Evolutionary conservation across 2,888 invertebrate genomes (phyloP).

Genomic region (Trichopoda pennipes): DNA sequence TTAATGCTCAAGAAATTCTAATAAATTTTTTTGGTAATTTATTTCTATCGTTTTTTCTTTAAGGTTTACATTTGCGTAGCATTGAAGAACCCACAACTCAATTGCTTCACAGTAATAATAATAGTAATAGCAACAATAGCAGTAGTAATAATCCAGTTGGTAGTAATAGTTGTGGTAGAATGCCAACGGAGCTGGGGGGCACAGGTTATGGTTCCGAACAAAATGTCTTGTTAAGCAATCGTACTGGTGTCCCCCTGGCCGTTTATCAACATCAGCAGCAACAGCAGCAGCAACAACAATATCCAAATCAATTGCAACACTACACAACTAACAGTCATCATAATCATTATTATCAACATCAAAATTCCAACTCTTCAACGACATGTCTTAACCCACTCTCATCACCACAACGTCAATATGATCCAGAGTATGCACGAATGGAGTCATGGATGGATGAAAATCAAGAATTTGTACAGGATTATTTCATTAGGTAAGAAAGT

Average conservation of each 20-base stretch:
- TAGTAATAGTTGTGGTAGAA: slow-evolving; percentile 77
- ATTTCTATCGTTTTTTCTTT: slow-evolving; percentile 71
- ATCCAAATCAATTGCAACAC: slow-evolving; percentile 68
- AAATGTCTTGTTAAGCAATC: slow-evolving; percentile 79
- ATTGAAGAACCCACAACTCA: slow-evolving; percentile 89
- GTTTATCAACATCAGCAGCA: slow-evolving; percentile 71
- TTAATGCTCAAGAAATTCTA: neutral
- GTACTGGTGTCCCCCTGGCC: slow-evolving; percentile 82
- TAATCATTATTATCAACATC: slow-evolving; percentile 45
- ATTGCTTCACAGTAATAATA: slow-evolving; percentile 70
- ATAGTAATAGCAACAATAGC: slow-evolving; percentile 26
- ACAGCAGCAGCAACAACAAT: slow-evolving; percentile 68
- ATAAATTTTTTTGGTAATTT: neutral
- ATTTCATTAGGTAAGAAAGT: slow-evolving; percentile 89
- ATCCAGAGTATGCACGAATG: slow-evolving; percentile 93
- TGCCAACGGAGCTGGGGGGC: slow-evolving; percentile 84
- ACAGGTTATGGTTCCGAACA: slow-evolving; percentile 85
- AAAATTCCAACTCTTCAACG: slow-evolving; percentile 57
- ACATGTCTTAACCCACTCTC: slow-evolving; percentile 63
- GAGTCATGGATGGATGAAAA: slow-evolving; percentile 98
- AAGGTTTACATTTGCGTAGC: slow-evolving; percentile 93
- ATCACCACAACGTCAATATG: slow-evolving; percentile 83
- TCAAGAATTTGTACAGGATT: slow-evolving; percentile 96
- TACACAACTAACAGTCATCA: slow-evolving; percentile 52
- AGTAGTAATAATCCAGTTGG: slow-evolving; percentile 29